Percentiles rank a stretch among this genome's conserved stretches.
Conservation (phyloP, 2,797 vertebrate genomes). For the Enteromius unitaeniatus region DNA sequence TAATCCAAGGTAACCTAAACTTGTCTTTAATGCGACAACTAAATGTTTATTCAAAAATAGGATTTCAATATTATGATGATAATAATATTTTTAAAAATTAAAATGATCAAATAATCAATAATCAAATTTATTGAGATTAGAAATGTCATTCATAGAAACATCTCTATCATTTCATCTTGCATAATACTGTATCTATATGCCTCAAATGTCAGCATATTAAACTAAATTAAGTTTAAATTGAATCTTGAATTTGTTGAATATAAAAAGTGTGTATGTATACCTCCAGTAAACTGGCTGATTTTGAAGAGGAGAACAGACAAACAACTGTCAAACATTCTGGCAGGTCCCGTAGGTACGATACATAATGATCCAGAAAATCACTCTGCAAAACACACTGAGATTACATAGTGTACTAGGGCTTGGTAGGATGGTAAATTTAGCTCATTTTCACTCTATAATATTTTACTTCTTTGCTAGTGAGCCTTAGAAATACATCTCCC, state of each 20-base stretch:
- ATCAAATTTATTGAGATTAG: not conserved
- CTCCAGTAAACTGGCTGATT: conserved; percentile 71
- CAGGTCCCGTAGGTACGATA: conserved; percentile 93
- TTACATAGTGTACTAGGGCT: not conserved
- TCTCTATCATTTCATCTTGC: not conserved
- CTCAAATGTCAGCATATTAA: not conserved
- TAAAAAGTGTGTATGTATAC: conserved; percentile 61
- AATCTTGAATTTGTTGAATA: not conserved
- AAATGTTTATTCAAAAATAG: not conserved
- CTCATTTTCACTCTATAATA: not conserved
- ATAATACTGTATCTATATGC: not conserved
- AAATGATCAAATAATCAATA: not conserved
- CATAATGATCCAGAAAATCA: conserved; percentile 94
- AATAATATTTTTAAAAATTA: not conserved
- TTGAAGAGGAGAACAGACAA: conserved; percentile 75
- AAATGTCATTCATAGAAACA: not conserved
- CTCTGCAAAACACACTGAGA: conserved; percentile 76
- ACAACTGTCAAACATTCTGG: conserved; percentile 92
- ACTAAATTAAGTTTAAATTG: not conserved
- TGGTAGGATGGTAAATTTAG: not conserved
- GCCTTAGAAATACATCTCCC: conserved; percentile 94
- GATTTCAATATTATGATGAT: not conserved
- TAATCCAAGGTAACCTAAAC: not conserved
- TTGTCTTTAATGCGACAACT: not conserved
- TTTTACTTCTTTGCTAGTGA: conserved; percentile 92